Conservation (phyloP, 2,797 vertebrate species). For the Coregonus ussuriensis region DNA sequence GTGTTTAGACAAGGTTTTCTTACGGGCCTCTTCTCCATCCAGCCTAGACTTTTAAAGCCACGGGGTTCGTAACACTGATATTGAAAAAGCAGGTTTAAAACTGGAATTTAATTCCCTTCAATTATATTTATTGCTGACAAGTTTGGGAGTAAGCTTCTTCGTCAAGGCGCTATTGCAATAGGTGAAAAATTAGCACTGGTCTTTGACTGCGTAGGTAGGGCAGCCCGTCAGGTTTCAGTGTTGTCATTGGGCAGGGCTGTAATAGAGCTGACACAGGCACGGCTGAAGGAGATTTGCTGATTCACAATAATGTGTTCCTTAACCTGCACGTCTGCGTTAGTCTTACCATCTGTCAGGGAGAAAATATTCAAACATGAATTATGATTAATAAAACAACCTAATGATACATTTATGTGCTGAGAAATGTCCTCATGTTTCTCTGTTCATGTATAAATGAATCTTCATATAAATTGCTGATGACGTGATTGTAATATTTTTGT, state of each 20-base stretch:
- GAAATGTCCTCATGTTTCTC: not conserved
- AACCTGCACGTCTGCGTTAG: not conserved
- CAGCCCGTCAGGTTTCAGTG: not conserved
- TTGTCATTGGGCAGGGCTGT: not conserved
- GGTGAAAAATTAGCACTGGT: not conserved
- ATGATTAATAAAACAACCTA: not conserved
- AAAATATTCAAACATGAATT: not conserved
- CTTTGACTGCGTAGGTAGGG: not conserved
- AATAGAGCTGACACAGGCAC: not conserved
- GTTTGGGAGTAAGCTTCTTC: too few relatives aligned
- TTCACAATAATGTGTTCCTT: not conserved
- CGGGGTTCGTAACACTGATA: too few relatives aligned
- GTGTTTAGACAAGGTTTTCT: too few relatives aligned
- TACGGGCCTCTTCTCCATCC: too few relatives aligned
- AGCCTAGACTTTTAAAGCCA: too few relatives aligned
- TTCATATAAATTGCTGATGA: too few relatives aligned
- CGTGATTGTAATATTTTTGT: conserved; percentile 30
- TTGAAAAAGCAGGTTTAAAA: too few relatives aligned
- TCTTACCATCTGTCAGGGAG: not conserved
- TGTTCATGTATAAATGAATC: too few relatives aligned
- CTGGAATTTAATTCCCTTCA: too few relatives aligned
- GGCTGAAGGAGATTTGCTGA: not conserved
- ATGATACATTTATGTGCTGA: not conserved
- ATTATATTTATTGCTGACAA: too few relatives aligned
- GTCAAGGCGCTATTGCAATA: not conserved